These are phyloP conservation scores for Mastomys natalensis DNA, from an alignment of 2,113 vertebrate genomes.

Conservation along the genomic window DNA sequence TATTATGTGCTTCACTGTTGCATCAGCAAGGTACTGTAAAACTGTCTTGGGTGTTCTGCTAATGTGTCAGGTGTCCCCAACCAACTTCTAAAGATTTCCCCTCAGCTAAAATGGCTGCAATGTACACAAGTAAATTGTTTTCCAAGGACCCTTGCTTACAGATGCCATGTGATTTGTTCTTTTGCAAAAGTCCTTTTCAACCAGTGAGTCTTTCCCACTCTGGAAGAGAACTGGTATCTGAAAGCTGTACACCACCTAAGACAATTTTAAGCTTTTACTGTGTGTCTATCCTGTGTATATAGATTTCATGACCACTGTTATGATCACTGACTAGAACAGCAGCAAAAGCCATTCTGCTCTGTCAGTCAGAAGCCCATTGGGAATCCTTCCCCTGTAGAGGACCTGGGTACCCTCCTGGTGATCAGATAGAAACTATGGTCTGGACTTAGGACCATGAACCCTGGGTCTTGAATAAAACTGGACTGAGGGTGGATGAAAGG, in stretches of 20 bases:
- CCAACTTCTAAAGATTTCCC: background rate
- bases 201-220: background rate
- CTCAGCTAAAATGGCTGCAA: background rate
- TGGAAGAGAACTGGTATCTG: background rate
- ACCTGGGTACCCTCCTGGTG: background rate
- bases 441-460: background rate
- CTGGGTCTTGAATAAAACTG: background rate
- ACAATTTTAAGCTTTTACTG: too few species aligned
- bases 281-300: background rate
- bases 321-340: background rate
- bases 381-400: background rate
- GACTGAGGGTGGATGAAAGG: background rate
- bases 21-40: too few species aligned
- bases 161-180: background rate
- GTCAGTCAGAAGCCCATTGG: background rate
- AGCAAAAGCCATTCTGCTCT: background rate
- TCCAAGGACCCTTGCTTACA: background rate
- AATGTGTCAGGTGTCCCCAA: background rate
- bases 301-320: background rate
- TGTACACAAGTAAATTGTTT: background rate
- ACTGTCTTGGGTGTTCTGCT: rapidly evolving
- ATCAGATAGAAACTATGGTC: background rate
- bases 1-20: background rate
- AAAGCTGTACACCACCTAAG: background rate
- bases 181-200: background rate